These are phyloP conservation scores for Empis stercorea DNA, from an alignment of 2,888 invertebrate species.

Conservation along the genomic window DNA sequence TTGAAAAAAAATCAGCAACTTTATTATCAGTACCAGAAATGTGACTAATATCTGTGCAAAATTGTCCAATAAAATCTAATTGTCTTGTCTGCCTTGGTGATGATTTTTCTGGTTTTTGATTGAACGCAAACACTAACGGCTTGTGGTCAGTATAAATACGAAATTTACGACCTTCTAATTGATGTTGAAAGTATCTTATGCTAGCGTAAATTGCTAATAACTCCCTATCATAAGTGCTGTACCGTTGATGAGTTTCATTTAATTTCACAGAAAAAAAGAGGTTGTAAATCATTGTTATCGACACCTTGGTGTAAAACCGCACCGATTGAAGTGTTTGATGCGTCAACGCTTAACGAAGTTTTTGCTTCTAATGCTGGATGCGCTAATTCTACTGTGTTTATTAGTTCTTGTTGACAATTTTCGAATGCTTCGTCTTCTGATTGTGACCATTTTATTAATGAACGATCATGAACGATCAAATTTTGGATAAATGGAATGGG, in stretches of 20 bases:
- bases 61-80: slow-evolving; percentile 1
- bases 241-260: background rate
- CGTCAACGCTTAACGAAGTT: background rate
- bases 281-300: background rate
- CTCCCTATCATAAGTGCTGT: slow-evolving; percentile 7
- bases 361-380: background rate
- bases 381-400: background rate
- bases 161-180: slow-evolving; percentile 3
- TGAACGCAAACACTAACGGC: background rate
- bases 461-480: background rate
- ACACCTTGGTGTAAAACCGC: background rate
- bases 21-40: slow-evolving; percentile 3
- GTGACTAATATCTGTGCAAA: background rate
- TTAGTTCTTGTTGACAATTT: background rate
- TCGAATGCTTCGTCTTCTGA: background rate
- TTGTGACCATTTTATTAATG: background rate
- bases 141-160: slow-evolving; percentile 4
- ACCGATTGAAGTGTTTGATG: background rate
- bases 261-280: slow-evolving; percentile 1
- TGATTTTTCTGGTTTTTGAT: background rate
- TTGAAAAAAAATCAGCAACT: slow-evolving; percentile 1
- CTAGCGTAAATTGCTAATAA: background rate
- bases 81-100: slow-evolving; percentile 2
- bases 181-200: slow-evolving; percentile 2
- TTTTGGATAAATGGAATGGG: background rate